phyloP scores from a whole-genome alignment of 2,113 vertebrate species.

The Daphoenositta chrysoptera region DNA sequence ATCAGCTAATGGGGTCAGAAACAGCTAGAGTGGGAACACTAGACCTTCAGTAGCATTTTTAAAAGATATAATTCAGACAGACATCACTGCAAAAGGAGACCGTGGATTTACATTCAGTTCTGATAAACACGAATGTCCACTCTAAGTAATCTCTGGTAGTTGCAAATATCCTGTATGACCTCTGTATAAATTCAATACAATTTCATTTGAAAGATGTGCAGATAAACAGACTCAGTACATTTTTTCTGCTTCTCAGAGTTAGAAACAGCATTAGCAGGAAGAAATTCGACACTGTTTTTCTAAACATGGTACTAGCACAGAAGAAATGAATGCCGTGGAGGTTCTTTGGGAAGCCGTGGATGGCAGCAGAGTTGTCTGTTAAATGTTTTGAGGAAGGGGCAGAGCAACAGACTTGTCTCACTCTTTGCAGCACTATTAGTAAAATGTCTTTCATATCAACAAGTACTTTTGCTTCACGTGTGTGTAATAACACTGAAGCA shows the following conservation, averaged over 20 bases:
- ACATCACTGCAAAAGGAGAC: neutral
- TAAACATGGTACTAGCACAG: neutral
- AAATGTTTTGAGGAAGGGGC: neutral
- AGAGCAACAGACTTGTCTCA: neutral
- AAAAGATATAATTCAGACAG: neutral
- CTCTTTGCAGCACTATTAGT: neutral
- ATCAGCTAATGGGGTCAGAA: neutral
- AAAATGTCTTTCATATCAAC: neutral
- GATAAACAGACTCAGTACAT: neutral
- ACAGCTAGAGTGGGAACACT: neutral
- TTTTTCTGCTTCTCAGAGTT: neutral
- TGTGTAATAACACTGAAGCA: neutral
- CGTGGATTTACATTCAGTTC: neutral
- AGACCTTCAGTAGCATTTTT: neutral
- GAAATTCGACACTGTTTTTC: neutral
- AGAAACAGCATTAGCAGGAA: neutral
- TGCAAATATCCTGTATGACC: neutral
- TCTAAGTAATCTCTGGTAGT: neutral
- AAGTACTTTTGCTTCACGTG: neutral
- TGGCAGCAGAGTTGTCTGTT: neutral
- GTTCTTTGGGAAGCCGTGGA: neutral
- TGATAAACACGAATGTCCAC: neutral
- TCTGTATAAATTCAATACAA: neutral
- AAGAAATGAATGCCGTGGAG: neutral
- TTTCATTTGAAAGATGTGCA: neutral